These are phyloP conservation scores for Leucopsar rothschildi DNA, from an alignment of 2,113 vertebrate genomes.

Conservation along the genomic window DNA sequence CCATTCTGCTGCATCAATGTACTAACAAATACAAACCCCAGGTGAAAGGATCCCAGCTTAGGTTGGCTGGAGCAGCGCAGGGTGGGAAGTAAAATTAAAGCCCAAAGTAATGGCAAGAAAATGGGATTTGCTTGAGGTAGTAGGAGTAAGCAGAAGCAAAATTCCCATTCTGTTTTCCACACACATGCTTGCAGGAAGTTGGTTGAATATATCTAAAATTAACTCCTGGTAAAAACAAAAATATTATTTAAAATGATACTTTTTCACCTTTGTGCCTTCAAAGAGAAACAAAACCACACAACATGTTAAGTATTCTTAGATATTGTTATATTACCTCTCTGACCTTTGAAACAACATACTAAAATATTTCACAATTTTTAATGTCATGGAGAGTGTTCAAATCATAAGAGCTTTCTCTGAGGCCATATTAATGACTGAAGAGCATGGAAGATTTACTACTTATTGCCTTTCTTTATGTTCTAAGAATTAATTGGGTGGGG, in stretches of 20 bases:
- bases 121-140: neutral
- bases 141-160: neutral
- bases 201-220: neutral
- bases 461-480: neutral
- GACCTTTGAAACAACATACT: neutral
- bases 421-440: neutral
- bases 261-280: neutral
- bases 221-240: neutral
- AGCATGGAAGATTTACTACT: neutral
- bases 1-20: neutral
- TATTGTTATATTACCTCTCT: neutral
- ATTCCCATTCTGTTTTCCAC: neutral
- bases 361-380: neutral
- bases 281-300: neutral
- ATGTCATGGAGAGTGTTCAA: neutral
- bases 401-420: neutral
- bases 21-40: neutral
- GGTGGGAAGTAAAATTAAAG: neutral
- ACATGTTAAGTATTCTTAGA: neutral
- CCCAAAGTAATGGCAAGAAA: neutral
- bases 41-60: neutral
- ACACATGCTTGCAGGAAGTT: neutral
- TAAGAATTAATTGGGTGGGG: neutral
- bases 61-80: fast-evolving
- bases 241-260: neutral